Evolutionary conservation across 30 jellyfish, hydroid and myxozoan species (phyloP).

Genomic region (Hydractinia symbiolongicarpus): DNA sequence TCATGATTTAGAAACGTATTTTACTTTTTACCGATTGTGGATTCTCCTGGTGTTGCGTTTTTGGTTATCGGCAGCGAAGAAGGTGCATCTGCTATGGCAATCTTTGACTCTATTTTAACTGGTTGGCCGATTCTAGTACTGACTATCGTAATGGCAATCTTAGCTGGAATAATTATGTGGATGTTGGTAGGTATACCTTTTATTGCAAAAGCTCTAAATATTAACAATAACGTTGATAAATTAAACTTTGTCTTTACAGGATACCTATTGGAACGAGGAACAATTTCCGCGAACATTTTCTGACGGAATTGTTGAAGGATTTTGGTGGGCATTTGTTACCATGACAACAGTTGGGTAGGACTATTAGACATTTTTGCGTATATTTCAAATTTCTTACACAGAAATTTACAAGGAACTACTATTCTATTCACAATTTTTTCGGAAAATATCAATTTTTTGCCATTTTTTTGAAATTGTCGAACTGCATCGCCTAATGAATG

Average conservation of each 20-base stretch:
- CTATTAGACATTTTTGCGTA: not conserved
- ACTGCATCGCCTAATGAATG: no score
- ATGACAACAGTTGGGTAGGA: slow-evolving; percentile 98
- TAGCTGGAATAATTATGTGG: slow-evolving; percentile 97
- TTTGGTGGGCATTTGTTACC: slow-evolving; percentile 99
- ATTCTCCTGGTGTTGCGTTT: slow-evolving; percentile 82
- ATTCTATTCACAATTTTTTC: no score
- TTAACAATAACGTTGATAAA: not conserved
- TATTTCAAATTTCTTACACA: not conserved
- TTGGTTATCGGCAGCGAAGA: slow-evolving; percentile 36
- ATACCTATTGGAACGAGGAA: slow-evolving; percentile 98
- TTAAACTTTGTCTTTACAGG: slow-evolving; percentile 36
- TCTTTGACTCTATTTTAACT: slow-evolving; percentile 50
- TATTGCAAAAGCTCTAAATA: not conserved
- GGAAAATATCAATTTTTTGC: no score
- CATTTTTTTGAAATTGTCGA: not conserved
- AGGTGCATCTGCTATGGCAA: slow-evolving; percentile 56
- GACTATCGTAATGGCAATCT: slow-evolving; percentile 75
- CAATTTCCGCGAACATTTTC: slow-evolving; percentile 95
- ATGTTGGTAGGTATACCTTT: slow-evolving; percentile 50
- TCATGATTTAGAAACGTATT: slow-evolving; percentile 18
- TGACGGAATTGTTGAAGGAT: slow-evolving; percentile 87
- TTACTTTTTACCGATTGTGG: slow-evolving; percentile 66
- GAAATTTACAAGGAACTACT: no score
- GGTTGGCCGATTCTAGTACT: slow-evolving; percentile 87